phyloP scores from a whole-genome alignment of 2,113 vertebrate species.

The Ariopsis seemanni region DNA sequence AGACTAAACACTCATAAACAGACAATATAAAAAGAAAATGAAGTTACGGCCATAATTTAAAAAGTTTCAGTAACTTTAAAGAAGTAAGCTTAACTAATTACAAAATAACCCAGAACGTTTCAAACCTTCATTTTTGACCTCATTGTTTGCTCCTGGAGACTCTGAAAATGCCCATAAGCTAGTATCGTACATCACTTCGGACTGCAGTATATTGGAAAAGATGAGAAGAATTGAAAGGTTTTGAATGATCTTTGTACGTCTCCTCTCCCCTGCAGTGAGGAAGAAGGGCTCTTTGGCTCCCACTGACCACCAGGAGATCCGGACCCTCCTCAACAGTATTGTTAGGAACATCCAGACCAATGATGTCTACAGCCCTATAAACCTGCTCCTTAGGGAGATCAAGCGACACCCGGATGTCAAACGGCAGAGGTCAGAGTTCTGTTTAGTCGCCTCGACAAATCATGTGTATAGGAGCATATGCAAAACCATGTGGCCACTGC shows the following conservation, averaged over 20 bases:
- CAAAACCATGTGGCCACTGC: not conserved
- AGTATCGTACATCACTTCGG: not conserved
- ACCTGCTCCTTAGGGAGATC: conserved; percentile 77
- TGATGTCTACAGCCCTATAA: conserved; percentile 87
- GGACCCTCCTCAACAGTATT: conserved; percentile 83
- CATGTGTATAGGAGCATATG: not conserved
- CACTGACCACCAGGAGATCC: conserved; percentile 81
- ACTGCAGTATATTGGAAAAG: not conserved
- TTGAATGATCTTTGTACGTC: not conserved
- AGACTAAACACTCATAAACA: too few species aligned
- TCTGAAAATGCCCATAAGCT: not conserved
- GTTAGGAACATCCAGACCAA: conserved; percentile 90
- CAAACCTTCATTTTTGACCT: too few species aligned
- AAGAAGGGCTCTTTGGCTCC: conserved; percentile 75
- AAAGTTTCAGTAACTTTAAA: too few species aligned
- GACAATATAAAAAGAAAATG: too few species aligned
- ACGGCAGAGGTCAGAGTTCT: conserved; percentile 81
- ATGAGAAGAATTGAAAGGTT: not conserved
- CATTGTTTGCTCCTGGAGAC: too few species aligned
- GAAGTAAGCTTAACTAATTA: too few species aligned
- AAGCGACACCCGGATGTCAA: conserved; percentile 76
- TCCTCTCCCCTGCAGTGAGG: conserved; percentile 66
- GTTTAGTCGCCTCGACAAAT: not conserved
- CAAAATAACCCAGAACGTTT: too few species aligned
- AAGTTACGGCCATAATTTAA: too few species aligned